Evolutionary conservation across 2,113 vertebrate genomes (phyloP).

Genomic region (Sylvietta virens): DNA sequence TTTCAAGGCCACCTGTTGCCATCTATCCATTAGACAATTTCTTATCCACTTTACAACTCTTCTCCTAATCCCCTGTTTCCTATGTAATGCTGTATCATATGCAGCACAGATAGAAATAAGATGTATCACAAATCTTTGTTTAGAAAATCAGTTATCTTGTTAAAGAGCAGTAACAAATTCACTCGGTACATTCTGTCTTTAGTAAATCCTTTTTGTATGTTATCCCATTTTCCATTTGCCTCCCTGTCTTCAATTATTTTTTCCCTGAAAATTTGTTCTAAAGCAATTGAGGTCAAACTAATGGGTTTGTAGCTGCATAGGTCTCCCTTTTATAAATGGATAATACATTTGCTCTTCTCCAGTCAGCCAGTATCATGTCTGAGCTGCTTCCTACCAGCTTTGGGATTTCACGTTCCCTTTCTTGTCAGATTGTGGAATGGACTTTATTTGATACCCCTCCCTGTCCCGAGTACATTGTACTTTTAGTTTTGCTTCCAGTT

Average conservation of each 20-base stretch:
- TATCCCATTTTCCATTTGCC: slow-evolving; percentile 48
- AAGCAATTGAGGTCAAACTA: slow-evolving; percentile 27
- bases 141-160: slow-evolving; percentile 56
- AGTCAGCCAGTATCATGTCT: neutral
- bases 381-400: neutral
- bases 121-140: slow-evolving; percentile 47
- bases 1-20: slow-evolving; percentile 8
- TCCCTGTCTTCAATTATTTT: slow-evolving; percentile 36
- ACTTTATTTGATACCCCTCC: neutral
- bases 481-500: neutral
- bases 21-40: slow-evolving; percentile 20
- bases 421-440: neutral
- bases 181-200: slow-evolving; percentile 17
- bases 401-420: slow-evolving; percentile 1
- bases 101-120: slow-evolving; percentile 1
- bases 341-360: neutral
- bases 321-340: slow-evolving; percentile 7
- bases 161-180: slow-evolving; percentile 40
- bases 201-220: slow-evolving; percentile 48
- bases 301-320: slow-evolving; percentile 4
- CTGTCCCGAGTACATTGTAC: neutral
- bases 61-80: slow-evolving; percentile 30
- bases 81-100: slow-evolving; percentile 21
- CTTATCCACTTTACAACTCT: slow-evolving; percentile 44
- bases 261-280: slow-evolving; percentile 29